phyloP scores from a whole-genome alignment of 2,113 vertebrate species.

The Lota lota region DNA sequence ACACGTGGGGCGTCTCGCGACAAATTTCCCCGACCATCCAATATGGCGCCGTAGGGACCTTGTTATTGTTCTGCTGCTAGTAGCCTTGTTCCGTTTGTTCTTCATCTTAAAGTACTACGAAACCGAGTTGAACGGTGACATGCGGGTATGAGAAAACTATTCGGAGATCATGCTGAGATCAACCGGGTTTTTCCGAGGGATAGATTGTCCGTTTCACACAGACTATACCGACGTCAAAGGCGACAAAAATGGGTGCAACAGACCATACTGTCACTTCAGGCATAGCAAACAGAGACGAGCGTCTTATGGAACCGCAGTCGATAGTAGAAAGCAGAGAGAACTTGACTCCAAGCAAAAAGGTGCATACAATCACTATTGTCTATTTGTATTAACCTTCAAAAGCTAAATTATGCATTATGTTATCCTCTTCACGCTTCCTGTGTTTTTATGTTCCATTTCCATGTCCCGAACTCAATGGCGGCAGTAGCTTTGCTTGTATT shows the following conservation, averaged over 20 bases:
- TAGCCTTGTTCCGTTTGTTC: conserved; percentile 12
- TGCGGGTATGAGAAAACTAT: conserved; percentile 64
- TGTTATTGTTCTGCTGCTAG: conserved; percentile 68
- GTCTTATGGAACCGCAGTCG: conserved; percentile 59
- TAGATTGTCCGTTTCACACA: conserved; percentile 87
- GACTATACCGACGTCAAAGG: conserved; percentile 62
- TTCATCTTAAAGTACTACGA: conserved; percentile 6
- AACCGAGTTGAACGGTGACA: neutral
- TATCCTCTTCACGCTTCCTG: neutral
- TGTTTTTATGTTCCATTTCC: neutral
- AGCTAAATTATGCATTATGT: neutral
- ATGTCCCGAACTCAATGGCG: neutral
- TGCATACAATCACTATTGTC: conserved; percentile 20
- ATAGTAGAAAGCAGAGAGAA: conserved; percentile 44
- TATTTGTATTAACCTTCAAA: neutral
- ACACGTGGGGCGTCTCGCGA: conserved; percentile 28
- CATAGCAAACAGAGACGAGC: conserved; percentile 75
- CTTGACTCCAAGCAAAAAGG: conserved; percentile 53
- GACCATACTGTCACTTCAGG: conserved; percentile 94
- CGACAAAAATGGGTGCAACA: conserved; percentile 67
- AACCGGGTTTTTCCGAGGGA: conserved; percentile 90
- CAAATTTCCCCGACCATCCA: conserved; percentile 43
- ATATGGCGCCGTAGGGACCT: conserved; percentile 72
- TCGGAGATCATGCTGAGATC: conserved; percentile 81
- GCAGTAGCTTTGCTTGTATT: neutral